These are phyloP conservation scores for Drosophila equinoxialis DNA, from an alignment of 1,140 invertebrate species.

Conservation along the genomic window DNA sequence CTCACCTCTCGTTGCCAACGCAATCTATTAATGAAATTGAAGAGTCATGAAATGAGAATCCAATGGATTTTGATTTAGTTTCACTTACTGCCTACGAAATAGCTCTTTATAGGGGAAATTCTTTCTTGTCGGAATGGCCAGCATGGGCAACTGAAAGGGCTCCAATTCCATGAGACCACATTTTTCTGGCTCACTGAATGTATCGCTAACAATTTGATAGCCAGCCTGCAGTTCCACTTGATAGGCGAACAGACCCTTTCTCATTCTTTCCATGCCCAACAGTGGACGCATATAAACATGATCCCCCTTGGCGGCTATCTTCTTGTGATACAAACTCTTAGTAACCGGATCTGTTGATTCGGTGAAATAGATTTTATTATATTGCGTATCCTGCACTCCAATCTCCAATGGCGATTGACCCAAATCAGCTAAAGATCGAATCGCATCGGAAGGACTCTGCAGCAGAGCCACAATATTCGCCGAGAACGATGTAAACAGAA, in stretches of 20 bases:
- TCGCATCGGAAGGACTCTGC: conserved; percentile 85
- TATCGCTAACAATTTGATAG: conserved; percentile 85
- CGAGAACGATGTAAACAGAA: conserved; percentile 86
- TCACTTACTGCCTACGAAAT: conserved; percentile 83
- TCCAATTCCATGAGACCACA: conserved; percentile 85
- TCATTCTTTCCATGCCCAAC: conserved; percentile 84
- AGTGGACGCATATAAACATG: conserved; percentile 83
- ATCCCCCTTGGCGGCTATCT: conserved; percentile 84
- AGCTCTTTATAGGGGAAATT: conserved; percentile 85
- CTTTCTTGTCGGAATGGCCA: conserved; percentile 84
- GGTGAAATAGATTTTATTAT: conserved; percentile 85
- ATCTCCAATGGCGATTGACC: conserved; percentile 84
- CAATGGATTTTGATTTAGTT: background rate
- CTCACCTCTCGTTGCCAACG: conserved; percentile 83
- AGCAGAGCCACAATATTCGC: conserved; percentile 86
- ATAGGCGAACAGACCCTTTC: conserved; percentile 85
- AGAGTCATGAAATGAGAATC: too few relatives aligned
- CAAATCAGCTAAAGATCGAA: conserved; percentile 84
- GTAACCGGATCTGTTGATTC: conserved; percentile 84
- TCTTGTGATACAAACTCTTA: conserved; percentile 84
- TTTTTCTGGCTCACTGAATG: conserved; percentile 85
- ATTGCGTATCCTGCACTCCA: conserved; percentile 85
- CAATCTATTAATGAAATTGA: conserved; percentile 58
- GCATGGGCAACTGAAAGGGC: conserved; percentile 84
- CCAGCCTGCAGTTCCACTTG: conserved; percentile 85